Base-by-base conservation (phyloP, 2,888 invertebrate species). In the Tetranychus piercei region DNA sequence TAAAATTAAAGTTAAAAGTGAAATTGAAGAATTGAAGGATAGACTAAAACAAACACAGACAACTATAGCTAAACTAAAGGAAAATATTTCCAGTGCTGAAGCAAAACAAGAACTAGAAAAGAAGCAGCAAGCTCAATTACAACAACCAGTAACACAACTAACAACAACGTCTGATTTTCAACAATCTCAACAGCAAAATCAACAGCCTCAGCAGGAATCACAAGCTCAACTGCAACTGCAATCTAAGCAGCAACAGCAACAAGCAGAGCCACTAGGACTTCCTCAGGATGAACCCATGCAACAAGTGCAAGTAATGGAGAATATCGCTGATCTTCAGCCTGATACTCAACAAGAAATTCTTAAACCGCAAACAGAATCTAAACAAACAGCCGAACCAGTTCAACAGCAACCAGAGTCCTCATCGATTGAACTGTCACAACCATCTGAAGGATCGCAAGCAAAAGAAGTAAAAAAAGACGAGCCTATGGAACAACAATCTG, bases 11-110 rank as follows among this genome's bases (percentile, higher is more conserved):
- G 90, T 94, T 1, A 86, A 89, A 77, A 84, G 84, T 55, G 94
- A 94, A 82, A 92, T 95, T 74, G 84, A 87, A 2, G 88, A 90
- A n/a, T 83, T 92, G 0, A 93, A 92, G 80, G 91, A 92, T 76
- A 89, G 90, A 80, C 82, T 94, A 18, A 90, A 90, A 79, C 82
- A 91, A 43, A 91, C 92, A 0, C 89, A 90, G 78, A 92, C 92
- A 81, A 91, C 91, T 0, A 92, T 93, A 75, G 84, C 73, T 23
- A 76, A 78, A 67, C 23, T 22, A 18, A 73, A 73, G 69, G 43
- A 66, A 69, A 65, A 73, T 11, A 34, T 73, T n/a, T 11, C 23
- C 11, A 73, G 65, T n/a, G 8, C 15, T 18, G 73, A 73, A 43
- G 34, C 66, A 66, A 69, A 69, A 69, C 69, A 20, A 23, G 69